Conservation (phyloP, 37 sponge, comb jelly and placozoan genomes). For the Cladorhizidae sp. region DNA sequence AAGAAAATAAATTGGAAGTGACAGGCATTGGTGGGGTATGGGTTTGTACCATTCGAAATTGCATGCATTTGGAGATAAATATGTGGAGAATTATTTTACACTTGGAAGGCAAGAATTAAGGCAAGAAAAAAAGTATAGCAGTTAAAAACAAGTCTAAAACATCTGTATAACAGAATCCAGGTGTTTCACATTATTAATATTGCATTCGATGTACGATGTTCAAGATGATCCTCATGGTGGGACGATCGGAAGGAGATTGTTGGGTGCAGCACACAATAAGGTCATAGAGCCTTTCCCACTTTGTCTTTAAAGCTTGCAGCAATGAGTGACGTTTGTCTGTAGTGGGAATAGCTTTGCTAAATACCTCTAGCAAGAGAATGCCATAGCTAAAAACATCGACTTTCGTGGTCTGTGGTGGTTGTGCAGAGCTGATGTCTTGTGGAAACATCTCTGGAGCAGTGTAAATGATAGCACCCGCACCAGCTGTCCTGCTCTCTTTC, state of each 20-base stretch:
- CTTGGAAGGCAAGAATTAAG: no score
- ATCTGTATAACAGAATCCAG: no score
- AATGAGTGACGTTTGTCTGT: background rate
- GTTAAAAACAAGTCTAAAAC: no score
- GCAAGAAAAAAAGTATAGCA: no score
- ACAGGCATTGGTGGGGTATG: no score
- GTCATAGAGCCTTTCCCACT: background rate
- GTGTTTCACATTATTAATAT: background rate
- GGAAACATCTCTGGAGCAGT: slow-evolving; percentile 65
- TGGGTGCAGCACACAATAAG: slow-evolving; percentile 24
- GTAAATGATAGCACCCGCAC: slow-evolving; percentile 56
- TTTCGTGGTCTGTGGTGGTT: slow-evolving; percentile 52
- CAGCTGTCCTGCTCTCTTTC: slow-evolving; percentile 16
- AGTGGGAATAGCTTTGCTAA: slow-evolving; percentile 30
- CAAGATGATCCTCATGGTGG: slow-evolving; percentile 8
- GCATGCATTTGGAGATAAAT: no score
- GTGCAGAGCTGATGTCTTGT: background rate
- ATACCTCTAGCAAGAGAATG: slow-evolving; percentile 59
- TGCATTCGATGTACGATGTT: background rate
- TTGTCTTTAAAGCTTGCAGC: background rate
- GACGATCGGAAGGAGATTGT: slow-evolving; percentile 2
- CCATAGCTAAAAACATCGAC: slow-evolving; percentile 85
- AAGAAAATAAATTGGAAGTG: no score
- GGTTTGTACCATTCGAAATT: no score
- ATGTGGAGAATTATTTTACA: no score